phyloP scores from a whole-genome alignment of 2,888 invertebrate genomes.

The Gymnoscelis rufifasciata region DNA sequence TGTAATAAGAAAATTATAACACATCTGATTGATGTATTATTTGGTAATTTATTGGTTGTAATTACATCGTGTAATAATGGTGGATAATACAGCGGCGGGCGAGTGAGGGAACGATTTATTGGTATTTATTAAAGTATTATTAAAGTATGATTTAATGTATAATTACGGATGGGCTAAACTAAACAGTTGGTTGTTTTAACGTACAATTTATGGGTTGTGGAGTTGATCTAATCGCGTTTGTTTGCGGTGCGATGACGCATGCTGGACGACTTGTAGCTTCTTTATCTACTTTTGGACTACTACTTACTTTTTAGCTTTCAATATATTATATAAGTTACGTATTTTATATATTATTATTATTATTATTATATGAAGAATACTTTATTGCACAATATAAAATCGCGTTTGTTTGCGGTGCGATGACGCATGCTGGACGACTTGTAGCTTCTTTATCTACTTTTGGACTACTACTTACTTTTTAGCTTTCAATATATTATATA shows the following conservation, averaged over 20 bases:
- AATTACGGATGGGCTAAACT: conserved; percentile 76
- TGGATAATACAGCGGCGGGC: conserved; percentile 61
- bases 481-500: too few relatives aligned
- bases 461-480: too few relatives aligned
- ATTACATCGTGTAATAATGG: conserved; percentile 78
- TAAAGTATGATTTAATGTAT: conserved; percentile 79
- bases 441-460: background rate
- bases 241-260: conserved; percentile 41
- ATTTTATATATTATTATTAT: too few relatives aligned
- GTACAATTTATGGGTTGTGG: conserved; percentile 71
- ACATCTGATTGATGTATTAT: conserved; percentile 80
- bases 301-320: too few relatives aligned
- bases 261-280: background rate
- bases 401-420: conserved; percentile 52
- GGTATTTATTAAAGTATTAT: conserved; percentile 61
- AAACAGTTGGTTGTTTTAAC: conserved; percentile 75
- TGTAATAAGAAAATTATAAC: conserved; percentile 74
- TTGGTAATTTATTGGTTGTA: conserved; percentile 77
- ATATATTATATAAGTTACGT: too few relatives aligned
- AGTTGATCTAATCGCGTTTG: conserved; percentile 63
- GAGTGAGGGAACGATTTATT: conserved; percentile 71
- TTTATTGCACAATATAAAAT: conserved; percentile 31
- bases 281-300: too few relatives aligned
- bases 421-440: conserved; percentile 1
- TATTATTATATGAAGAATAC: too few relatives aligned